Conservation (phyloP, 2,113 vertebrate species). For the Microtus montanus region DNA sequence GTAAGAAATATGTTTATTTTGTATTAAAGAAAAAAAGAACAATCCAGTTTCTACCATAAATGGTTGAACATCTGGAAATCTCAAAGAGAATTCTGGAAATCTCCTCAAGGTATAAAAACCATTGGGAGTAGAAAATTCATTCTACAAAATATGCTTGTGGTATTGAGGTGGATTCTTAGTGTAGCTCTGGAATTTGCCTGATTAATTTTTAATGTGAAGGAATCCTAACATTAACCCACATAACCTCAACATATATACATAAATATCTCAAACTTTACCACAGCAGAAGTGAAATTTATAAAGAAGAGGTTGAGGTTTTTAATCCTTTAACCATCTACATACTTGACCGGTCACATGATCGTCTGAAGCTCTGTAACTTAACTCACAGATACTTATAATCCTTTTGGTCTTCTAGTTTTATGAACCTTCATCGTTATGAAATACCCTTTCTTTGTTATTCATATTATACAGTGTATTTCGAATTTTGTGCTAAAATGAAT, state of each 20-base stretch:
- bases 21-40: not conserved
- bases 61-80: not conserved
- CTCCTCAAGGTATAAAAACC: not conserved
- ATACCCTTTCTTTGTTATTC: not conserved
- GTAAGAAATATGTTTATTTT: not conserved
- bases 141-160: not conserved
- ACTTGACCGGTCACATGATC: not conserved
- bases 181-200: not conserved
- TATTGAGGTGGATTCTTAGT: not conserved
- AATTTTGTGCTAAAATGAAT: not conserved
- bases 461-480: not conserved
- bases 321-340: not conserved
- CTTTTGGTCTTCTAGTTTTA: not conserved
- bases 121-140: not conserved
- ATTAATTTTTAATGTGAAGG: not conserved
- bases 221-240: not conserved
- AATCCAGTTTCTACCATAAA: not conserved
- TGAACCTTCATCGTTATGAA: not conserved
- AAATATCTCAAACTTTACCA: conserved; percentile 1
- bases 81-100: not conserved
- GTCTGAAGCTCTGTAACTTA: not conserved
- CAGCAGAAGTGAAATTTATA: not conserved
- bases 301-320: conserved; percentile 27
- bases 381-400: not conserved
- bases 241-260: not conserved